A percentile compares a stretch with the other conserved stretches of the same genome.
Evolutionary conservation across 2,113 vertebrate genomes (phyloP).

Genomic region (Ammodytes dubius): DNA sequence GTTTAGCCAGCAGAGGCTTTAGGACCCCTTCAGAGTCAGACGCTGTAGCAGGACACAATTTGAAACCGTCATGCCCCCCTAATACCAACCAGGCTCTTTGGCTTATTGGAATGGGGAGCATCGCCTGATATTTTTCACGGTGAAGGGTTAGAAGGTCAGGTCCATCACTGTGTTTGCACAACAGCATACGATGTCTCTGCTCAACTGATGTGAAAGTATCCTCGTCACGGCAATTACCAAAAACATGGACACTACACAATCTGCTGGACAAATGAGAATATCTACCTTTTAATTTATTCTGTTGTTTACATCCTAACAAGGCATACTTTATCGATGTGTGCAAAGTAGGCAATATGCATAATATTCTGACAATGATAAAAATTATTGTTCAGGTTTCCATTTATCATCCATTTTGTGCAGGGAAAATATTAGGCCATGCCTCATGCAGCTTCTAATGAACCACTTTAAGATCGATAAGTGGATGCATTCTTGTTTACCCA

Average conservation of each 20-base stretch:
- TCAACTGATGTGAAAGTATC: conserved; percentile 61
- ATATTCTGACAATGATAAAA: conserved; percentile 33
- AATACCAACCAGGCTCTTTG: conserved; percentile 67
- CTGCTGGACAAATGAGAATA: conserved; percentile 59
- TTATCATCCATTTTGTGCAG: conserved; percentile 47
- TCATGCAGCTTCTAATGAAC: conserved; percentile 58
- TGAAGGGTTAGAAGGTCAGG: conserved; percentile 78
- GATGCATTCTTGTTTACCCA: conserved; percentile 58
- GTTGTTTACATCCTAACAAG: conserved; percentile 53
- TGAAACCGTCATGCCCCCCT: conserved; percentile 69
- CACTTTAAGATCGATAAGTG: conserved; percentile 71
- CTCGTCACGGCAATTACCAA: conserved; percentile 54
- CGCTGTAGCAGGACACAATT: conserved; percentile 66
- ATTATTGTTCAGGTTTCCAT: conserved; percentile 38
- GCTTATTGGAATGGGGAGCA: conserved; percentile 72
- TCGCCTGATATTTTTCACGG: conserved; percentile 64
- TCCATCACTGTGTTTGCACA: conserved; percentile 66
- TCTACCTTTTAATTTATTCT: conserved; percentile 58
- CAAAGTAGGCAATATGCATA: conserved; percentile 37
- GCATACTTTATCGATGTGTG: conserved; percentile 47
- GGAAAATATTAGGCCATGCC: conserved; percentile 45
- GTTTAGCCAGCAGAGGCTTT: conserved; percentile 68
- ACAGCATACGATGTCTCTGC: conserved; percentile 46
- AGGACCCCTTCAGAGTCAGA: conserved; percentile 56
- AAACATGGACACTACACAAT: conserved; percentile 58